Evolutionary conservation across 2,888 invertebrate species (phyloP).

Genomic region (Lacanobia oleracea): DNA sequence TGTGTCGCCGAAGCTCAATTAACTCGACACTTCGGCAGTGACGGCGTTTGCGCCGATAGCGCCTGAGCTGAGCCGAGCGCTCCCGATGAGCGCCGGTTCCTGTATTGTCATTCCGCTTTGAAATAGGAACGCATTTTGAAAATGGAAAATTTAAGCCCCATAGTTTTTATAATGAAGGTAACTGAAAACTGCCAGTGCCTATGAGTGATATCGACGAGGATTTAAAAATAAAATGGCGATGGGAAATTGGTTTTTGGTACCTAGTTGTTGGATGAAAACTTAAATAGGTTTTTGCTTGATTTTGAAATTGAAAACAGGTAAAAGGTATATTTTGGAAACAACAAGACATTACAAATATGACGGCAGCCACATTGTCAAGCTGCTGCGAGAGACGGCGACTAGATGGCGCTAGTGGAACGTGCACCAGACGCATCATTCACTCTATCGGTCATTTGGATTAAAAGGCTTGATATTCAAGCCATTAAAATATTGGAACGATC

Average conservation of each 20-base stretch:
- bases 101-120: conserved; percentile 39
- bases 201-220: conserved; percentile 19
- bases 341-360: no score
- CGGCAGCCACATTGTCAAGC: no score
- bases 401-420: no score
- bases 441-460: no score
- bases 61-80: conserved; percentile 33
- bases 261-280: conserved; percentile 24
- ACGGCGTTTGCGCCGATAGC: conserved; percentile 56
- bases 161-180: conserved; percentile 36
- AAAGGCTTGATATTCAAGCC: no score
- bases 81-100: conserved; percentile 32
- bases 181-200: conserved; percentile 22
- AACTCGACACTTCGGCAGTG: conserved; percentile 40
- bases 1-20: conserved; percentile 63
- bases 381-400: no score
- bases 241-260: conserved; percentile 4
- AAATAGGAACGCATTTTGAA: conserved; percentile 56
- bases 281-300: background rate
- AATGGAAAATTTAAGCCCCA: conserved; percentile 65
- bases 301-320: background rate
- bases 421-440: no score
- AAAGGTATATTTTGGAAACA: no score
- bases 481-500: no score
- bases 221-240: conserved; percentile 17